Evolutionary conservation across 2,797 vertebrate genomes (phyloP).

Genomic region (Sebastes steindachneri): DNA sequence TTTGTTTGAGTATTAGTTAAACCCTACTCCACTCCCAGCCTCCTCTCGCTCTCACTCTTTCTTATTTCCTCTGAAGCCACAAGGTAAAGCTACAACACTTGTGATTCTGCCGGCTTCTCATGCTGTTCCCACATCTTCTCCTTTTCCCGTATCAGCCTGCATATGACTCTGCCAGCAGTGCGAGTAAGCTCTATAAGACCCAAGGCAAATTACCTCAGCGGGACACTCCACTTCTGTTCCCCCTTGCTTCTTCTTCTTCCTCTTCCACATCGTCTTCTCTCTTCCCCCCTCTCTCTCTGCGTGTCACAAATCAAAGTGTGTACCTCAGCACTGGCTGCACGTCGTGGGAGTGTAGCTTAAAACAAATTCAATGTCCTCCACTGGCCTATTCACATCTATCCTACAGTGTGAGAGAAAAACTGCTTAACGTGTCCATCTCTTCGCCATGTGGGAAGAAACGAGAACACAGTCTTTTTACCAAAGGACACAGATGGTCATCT

Average conservation of each 20-base stretch:
- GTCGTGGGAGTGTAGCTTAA: slow-evolving; percentile 67
- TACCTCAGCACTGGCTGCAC: slow-evolving; percentile 62
- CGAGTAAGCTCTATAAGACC: slow-evolving; percentile 73
- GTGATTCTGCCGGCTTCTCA: slow-evolving; percentile 67
- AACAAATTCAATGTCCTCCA: slow-evolving; percentile 71
- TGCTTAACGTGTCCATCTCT: slow-evolving; percentile 1
- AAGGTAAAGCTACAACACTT: slow-evolving; percentile 68
- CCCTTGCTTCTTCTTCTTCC: slow-evolving; percentile 37
- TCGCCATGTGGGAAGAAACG: not conserved
- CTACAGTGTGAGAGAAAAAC: slow-evolving; percentile 22
- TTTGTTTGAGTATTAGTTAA: slow-evolving; percentile 71
- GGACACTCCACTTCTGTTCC: slow-evolving; percentile 63
- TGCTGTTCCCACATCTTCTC: slow-evolving; percentile 62
- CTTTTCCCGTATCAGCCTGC: slow-evolving; percentile 55
- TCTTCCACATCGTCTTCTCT: slow-evolving; percentile 39
- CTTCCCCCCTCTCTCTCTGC: slow-evolving; percentile 48
- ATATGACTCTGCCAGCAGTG: slow-evolving; percentile 64
- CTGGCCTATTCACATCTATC: slow-evolving; percentile 60
- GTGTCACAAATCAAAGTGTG: slow-evolving; percentile 71
- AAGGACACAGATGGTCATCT: slow-evolving; percentile 56
- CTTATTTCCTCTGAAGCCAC: slow-evolving; percentile 64
- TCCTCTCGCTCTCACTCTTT: slow-evolving; percentile 34
- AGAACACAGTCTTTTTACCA: slow-evolving; percentile 34
- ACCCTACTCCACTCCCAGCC: slow-evolving; percentile 56
- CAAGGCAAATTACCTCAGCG: slow-evolving; percentile 77